These are phyloP conservation scores for Atherix ibis DNA, from an alignment of 2,888 invertebrate genomes.

Conservation along the genomic window DNA sequence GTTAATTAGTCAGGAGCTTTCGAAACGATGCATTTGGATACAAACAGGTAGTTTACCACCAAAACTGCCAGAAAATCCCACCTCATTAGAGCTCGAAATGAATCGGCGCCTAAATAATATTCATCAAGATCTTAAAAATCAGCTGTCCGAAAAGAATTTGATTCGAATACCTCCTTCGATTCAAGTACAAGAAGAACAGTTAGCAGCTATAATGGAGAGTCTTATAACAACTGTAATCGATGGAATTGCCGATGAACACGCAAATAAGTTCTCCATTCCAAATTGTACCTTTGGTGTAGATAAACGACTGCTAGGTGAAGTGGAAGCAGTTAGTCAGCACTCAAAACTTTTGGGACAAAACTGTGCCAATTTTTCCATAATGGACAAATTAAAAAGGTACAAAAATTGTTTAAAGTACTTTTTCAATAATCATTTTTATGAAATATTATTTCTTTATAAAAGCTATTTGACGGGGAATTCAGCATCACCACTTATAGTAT, in stretches of 20 bases:
- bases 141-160: slow-evolving; percentile 58
- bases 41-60: slow-evolving; percentile 46
- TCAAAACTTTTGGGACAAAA: slow-evolving; percentile 52
- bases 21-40: slow-evolving; percentile 66
- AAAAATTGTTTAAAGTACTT: slow-evolving; percentile 1
- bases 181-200: slow-evolving; percentile 28
- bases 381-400: slow-evolving; percentile 26
- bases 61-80: slow-evolving; percentile 34
- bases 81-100: slow-evolving; percentile 46
- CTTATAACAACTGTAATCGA: slow-evolving; percentile 53
- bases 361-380: slow-evolving; percentile 29
- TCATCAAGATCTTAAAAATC: slow-evolving; percentile 57
- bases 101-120: slow-evolving; percentile 50
- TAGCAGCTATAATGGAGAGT: slow-evolving; percentile 43
- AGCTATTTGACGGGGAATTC: slow-evolving; percentile 50
- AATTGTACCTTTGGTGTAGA: slow-evolving; percentile 54
- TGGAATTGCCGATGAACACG: slow-evolving; percentile 50
- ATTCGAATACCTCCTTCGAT: slow-evolving; percentile 37
- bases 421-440: slow-evolving; percentile 3
- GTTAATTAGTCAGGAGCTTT: slow-evolving; percentile 61
- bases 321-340: slow-evolving; percentile 49
- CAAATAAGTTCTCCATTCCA: slow-evolving; percentile 38
- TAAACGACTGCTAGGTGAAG: slow-evolving; percentile 54
- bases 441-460: too few relatives aligned
- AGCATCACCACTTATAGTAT: slow-evolving; percentile 50